phyloP scores from a whole-genome alignment of 1,140 invertebrate species.

The Drosophila baimaii region DNA sequence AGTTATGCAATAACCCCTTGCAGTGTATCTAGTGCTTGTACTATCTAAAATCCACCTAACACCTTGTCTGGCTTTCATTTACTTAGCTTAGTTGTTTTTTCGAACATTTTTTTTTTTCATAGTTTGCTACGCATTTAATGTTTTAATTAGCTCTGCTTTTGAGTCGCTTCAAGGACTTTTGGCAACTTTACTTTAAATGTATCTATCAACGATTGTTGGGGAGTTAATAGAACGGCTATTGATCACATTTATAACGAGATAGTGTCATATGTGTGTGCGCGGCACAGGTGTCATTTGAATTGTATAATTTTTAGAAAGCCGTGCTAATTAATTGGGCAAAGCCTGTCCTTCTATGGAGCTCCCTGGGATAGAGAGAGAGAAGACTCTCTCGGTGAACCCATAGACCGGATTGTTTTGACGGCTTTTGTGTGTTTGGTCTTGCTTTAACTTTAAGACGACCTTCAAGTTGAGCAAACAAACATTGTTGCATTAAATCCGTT shows the following conservation, averaged over 20 bases:
- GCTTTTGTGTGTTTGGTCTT: conserved; percentile 46
- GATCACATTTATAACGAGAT: conserved; percentile 49
- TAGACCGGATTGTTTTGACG: conserved; percentile 21
- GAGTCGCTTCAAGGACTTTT: conserved; percentile 62
- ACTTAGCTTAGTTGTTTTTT: conserved; percentile 18
- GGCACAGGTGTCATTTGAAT: conserved; percentile 65
- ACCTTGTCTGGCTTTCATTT: conserved; percentile 31
- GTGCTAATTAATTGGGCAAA: conserved; percentile 52
- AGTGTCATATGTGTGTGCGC: conserved; percentile 41
- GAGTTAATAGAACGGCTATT: conserved; percentile 61
- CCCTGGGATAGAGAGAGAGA: conserved; percentile 3
- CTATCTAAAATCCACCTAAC: background rate
- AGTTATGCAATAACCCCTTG: background rate
- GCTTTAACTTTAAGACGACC: conserved; percentile 52
- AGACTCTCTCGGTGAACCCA: conserved; percentile 20
- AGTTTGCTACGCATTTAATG: conserved; percentile 77
- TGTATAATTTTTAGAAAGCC: conserved; percentile 47
- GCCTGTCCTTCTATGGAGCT: conserved; percentile 31
- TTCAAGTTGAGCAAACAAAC: conserved; percentile 61
- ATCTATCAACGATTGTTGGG: conserved; percentile 41
- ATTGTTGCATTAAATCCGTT: conserved; percentile 64
- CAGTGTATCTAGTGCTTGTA: conserved; percentile 19
- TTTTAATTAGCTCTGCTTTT: conserved; percentile 75
- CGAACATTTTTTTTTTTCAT: conserved; percentile 25
- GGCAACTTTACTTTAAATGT: conserved; percentile 31